phyloP scores from a whole-genome alignment of 1,140 invertebrate species.

The Tribolium castaneum region DNA sequence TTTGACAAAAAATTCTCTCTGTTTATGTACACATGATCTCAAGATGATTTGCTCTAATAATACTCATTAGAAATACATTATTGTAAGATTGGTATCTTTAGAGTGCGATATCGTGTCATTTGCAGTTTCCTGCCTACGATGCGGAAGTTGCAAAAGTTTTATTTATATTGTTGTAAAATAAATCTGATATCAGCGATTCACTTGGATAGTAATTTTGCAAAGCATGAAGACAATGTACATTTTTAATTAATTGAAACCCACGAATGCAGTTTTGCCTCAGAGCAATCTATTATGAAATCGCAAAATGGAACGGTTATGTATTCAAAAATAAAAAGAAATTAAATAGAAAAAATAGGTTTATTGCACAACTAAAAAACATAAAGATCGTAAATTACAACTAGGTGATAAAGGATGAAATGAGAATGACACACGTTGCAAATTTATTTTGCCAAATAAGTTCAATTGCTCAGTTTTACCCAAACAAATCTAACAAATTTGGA shows the following conservation, averaged over 20 bases:
- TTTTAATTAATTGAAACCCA: not conserved
- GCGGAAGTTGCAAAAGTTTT: not conserved
- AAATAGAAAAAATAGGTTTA: slow-evolving; percentile 27
- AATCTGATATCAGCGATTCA: not conserved
- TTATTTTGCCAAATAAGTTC: slow-evolving; percentile 14
- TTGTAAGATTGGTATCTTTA: not conserved
- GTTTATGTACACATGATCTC: not conserved
- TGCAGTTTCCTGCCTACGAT: not conserved
- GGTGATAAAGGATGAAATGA: slow-evolving; percentile 35
- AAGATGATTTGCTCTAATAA: not conserved
- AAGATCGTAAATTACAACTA: slow-evolving; percentile 25
- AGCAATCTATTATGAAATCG: not conserved
- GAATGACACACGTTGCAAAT: slow-evolving; percentile 37
- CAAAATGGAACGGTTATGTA: not conserved
- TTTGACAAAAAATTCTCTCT: not conserved
- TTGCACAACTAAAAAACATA: slow-evolving; percentile 29
- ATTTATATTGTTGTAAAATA: not conserved
- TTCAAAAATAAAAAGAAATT: not conserved
- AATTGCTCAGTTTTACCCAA: not conserved
- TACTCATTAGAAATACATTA: not conserved
- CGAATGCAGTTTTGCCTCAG: not conserved
- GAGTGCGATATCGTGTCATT: not conserved
- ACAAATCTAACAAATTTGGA: slow-evolving; percentile 37
- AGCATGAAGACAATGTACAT: not conserved
- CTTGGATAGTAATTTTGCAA: not conserved